Evolutionary conservation across 2,888 invertebrate genomes (phyloP), one percentile per base, ranked within the genome.

Genomic region (Hirtodrosophila duncani): DNA sequence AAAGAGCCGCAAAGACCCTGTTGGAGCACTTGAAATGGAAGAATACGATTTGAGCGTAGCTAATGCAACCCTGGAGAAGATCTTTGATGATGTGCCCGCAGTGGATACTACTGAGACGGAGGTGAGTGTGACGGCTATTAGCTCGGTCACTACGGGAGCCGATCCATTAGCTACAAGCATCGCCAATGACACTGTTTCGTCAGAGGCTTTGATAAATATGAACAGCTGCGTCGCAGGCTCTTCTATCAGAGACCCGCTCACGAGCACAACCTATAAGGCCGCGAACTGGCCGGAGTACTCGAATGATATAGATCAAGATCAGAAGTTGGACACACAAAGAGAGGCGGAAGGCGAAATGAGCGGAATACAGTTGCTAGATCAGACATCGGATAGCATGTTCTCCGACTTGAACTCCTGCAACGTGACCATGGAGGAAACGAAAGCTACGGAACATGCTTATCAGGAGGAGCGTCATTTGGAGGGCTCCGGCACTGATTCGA

Each of bases 301-400:
- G n/a, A n/a, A n/a, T n/a, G n/a, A n/a, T n/a, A n/a, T n/a, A n/a
- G n/a, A n/a, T n/a, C n/a, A n/a, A n/a, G n/a, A 59, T 20, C 11
- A 16, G 1, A 9, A 46, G 1, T n/a, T 18, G 1, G 51, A 43
- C 26, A 20, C 21, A 9, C 5, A 17, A 0, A 26, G 23, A 2
- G 46, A 67, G 41, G 36, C 41, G 6, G 17, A 11, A 1, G 16
- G 42, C 41, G 83, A 85, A 31, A 68, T 85, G 37, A 85, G 85
- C 43, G 85, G 85, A 4, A 81, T 85, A 21, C 67, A 82, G 45
- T 37, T 81, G 18, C 55, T 85, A 1, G 84, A 85, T 59, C 69
- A 81, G 50, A 81, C 83, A 2, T 56, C 70, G 0, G 84, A 83
- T 20, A 84, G 84, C 0, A 46, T 72, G 23, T 78, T 81, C 24